Evolutionary conservation across 2,888 invertebrate genomes (phyloP), one percentile per base, ranked within the genome.

Genomic region (Cyrtodaria siliqua): DNA sequence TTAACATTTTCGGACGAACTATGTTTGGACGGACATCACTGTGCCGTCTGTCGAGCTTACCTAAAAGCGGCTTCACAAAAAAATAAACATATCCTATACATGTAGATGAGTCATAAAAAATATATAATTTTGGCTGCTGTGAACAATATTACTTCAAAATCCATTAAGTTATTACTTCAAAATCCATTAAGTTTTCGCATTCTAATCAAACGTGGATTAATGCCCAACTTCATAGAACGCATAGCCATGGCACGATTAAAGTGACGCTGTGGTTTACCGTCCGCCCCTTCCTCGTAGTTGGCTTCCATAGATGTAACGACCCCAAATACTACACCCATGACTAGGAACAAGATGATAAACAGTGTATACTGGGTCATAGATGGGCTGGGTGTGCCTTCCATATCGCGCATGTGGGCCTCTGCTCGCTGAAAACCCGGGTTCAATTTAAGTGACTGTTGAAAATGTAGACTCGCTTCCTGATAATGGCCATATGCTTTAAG

Each of bases 171-270:
- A n/a, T n/a, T n/a, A n/a, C 8, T 66, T 40, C 66, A 80, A 24
- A 77, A 50, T 16, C 73, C 69, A 42, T 89, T 86, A 42, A 87
- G 68, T 60, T 89, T 89, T 23, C 89, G 78, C 85, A 89, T 85
- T 23, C 87, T 60, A 12, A 89, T 89, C 20, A 89, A 74, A 3
- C 84, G 87, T 1, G 93, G 93, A 75, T 93, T 93, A 57, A 93
- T 93, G 1, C 93, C 93, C 47, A 94, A 88, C 84, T 93, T 93
- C 50, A 97, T 94, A 60, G 96, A 96, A 16, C 97, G 95, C 97
- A 97, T 97, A 18, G 97, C 97, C 96, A 97, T 96, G 16, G 97
- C 96, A 86, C 97, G 95, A 93, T 97, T 97, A 93, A 97, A 97
- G 91, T 97, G 97, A 38, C 97, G 95, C 87, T 96, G 96, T 6